phyloP scores from a whole-genome alignment of 1,140 invertebrate species.

The Apis cerana region DNA sequence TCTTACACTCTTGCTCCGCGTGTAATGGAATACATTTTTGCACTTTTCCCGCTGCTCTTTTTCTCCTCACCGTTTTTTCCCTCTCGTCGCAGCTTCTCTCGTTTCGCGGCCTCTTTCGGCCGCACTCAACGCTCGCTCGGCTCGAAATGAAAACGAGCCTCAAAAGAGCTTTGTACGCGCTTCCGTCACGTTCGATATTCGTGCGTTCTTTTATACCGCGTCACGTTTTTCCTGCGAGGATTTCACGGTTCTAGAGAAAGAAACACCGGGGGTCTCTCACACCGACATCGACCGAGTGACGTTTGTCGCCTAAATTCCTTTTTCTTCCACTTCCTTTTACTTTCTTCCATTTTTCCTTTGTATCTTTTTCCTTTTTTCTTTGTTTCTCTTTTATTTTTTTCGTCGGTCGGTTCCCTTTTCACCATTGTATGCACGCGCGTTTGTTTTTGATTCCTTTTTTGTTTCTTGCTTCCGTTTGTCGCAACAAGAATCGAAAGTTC shows the following conservation, averaged over 20 bases:
- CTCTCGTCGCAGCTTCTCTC: neutral
- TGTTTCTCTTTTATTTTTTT: neutral
- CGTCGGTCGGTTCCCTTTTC: neutral
- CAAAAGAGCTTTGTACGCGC: slow-evolving; percentile 62
- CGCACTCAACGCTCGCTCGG: slow-evolving; percentile 16
- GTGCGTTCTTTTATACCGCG: slow-evolving; percentile 53
- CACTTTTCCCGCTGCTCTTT: slow-evolving; percentile 2
- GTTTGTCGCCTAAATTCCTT: slow-evolving; percentile 39
- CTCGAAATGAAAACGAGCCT: slow-evolving; percentile 64
- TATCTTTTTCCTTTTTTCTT: neutral
- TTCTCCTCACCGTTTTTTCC: neutral
- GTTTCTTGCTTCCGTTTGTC: neutral
- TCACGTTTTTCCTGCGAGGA: slow-evolving; percentile 51
- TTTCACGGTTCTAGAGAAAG: slow-evolving; percentile 15
- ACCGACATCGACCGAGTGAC: slow-evolving; percentile 26
- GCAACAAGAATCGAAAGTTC: neutral
- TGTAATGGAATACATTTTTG: slow-evolving; percentile 62
- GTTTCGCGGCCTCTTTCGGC: slow-evolving; percentile 1
- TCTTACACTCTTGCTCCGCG: slow-evolving; percentile 1
- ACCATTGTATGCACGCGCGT: neutral
- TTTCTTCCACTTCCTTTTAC: neutral
- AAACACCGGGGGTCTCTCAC: slow-evolving; percentile 13
- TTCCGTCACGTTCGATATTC: slow-evolving; percentile 62
- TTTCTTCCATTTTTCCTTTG: neutral
- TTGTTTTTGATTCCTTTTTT: neutral